Evolutionary conservation across 2,888 invertebrate genomes (phyloP), one percentile per base, ranked within the genome.

Genomic region (Mythimna albipuncta): DNA sequence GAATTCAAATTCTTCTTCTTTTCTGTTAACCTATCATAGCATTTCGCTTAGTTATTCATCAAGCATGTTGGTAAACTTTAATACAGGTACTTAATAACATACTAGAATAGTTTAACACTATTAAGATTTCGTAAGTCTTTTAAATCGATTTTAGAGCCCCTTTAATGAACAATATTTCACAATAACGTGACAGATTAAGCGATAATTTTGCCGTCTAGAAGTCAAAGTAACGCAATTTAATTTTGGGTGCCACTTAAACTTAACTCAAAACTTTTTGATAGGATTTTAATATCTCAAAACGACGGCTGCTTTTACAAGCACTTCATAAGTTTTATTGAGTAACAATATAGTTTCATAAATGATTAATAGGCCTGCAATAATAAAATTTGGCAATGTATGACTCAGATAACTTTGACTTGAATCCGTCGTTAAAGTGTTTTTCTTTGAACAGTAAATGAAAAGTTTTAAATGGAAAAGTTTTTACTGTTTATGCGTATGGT

Each of bases 261-360:
- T 4, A 58, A 64, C 32, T 47, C 1, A 13, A 52, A 76, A 64
- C 55, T 77, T 70, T 71, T 77, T 77, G 66, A 79, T 77, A 62
- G 11, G 47, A 57, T 64, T 79, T 79, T 67, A 70, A 70, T 70
- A 61, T 52, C 78, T 77, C 26, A 64, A 64, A 64, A 57, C 61
- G 54, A 69, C 26, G 57, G 65, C 65, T 77, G 70, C 64, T 64
- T 67, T 66, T 26, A 62, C 55, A 67, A 69, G 64, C 57, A 32
- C 41, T 65, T 41, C n/a, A 21, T 50, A 67, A 82, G 77, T 77
- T 82, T 67, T 41, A 77, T 81, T 59, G 7, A 58, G 57, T 77
- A 55, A 68, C 57, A 70, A 68, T 63, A 67, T 77, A 70, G 77
- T 77, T 77, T 67, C 54, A 67, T 77, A 55, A 65, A 55, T 26